These are phyloP conservation scores for Helobdella robusta DNA, from an alignment of 2,888 invertebrate genomes.

Conservation along the genomic window DNA sequence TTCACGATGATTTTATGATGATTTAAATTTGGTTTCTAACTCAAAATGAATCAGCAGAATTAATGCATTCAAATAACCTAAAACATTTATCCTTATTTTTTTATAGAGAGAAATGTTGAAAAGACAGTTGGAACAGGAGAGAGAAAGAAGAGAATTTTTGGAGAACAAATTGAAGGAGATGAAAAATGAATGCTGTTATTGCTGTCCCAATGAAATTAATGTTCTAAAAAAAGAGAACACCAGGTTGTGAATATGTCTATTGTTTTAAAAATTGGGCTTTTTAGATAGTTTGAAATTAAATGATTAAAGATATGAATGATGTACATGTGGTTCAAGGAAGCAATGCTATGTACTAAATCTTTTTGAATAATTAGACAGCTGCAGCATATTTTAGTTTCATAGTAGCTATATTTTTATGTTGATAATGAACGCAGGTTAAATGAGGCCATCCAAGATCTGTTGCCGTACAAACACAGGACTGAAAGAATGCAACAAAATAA, in stretches of 20 bases:
- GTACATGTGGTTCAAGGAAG: not conserved
- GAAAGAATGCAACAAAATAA: conserved; percentile 46
- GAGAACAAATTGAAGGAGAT: conserved; percentile 42
- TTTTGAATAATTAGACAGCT: too few relatives aligned
- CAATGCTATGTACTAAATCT: too few relatives aligned
- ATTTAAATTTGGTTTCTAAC: too few relatives aligned
- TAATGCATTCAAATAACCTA: too few relatives aligned
- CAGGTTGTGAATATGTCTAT: not conserved
- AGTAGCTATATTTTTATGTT: too few relatives aligned
- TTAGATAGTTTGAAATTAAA: not conserved
- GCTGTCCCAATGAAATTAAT: conserved; percentile 17
- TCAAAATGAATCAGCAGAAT: too few relatives aligned
- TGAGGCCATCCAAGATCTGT: conserved; percentile 42
- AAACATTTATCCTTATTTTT: too few relatives aligned
- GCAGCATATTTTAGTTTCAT: too few relatives aligned
- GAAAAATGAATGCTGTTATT: conserved; percentile 35
- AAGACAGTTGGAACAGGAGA: conserved; percentile 43
- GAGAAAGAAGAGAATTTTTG: conserved; percentile 41
- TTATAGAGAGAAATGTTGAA: conserved; percentile 37
- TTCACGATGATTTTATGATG: too few relatives aligned
- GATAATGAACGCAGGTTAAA: conserved; percentile 45
- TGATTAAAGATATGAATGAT: not conserved
- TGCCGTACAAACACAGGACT: conserved; percentile 45
- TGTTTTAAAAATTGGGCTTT: too few relatives aligned
- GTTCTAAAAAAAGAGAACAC: conserved; percentile 24